These are phyloP conservation scores for Nyctalus aviator DNA, from an alignment of 2,797 vertebrate genomes.

Conservation along the genomic window DNA sequence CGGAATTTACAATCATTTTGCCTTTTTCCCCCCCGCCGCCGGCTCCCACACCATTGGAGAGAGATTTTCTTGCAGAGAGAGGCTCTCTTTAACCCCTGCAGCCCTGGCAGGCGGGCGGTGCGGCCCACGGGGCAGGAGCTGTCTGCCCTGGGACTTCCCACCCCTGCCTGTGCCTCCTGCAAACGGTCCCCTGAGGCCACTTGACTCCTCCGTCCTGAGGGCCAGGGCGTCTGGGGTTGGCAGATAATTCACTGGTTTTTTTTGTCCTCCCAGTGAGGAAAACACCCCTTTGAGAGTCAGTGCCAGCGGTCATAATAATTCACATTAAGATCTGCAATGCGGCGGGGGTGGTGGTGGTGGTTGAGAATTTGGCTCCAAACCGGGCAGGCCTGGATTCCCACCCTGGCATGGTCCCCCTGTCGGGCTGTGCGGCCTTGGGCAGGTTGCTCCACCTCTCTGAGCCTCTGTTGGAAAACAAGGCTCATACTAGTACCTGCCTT, in stretches of 20 bases:
- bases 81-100: conserved; percentile 88
- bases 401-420: not conserved
- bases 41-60: conserved; percentile 83
- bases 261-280: not conserved
- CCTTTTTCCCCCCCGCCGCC: conserved; percentile 86
- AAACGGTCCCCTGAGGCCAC: rapidly evolving
- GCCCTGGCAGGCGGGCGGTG: not conserved
- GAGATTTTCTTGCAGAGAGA: conserved; percentile 84
- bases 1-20: conserved; percentile 95
- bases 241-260: not conserved
- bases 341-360: rapidly evolving
- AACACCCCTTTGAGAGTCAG: not conserved
- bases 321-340: not conserved
- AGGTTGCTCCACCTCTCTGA: not conserved
- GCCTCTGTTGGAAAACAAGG: not conserved
- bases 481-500: not conserved
- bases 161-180: not conserved
- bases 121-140: not conserved
- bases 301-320: too few species aligned
- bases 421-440: not conserved
- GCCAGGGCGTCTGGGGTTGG: not conserved
- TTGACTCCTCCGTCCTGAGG: not conserved
- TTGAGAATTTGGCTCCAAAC: not conserved
- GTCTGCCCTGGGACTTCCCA: rapidly evolving
- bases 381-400: not conserved